Base-by-base conservation (phyloP, 2,797 vertebrate genomes). In the Molossus alvarezi region DNA sequence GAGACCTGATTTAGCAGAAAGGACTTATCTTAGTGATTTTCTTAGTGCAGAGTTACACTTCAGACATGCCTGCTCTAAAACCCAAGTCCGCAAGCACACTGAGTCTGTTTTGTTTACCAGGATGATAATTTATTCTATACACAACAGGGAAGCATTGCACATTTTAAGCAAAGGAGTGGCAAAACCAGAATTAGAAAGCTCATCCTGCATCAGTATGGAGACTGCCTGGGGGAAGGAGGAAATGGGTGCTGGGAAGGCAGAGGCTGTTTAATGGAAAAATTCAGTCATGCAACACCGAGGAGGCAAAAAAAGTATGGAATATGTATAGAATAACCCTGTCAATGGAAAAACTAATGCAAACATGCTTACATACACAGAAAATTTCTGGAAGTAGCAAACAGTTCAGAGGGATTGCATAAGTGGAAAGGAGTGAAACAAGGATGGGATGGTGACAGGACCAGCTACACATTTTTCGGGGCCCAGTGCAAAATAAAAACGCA, bases 151-250 rank as follows among this genome's bases (percentile, higher is more conserved):
- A 93, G 11, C 18, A 41, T 9, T 88, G 37, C 71, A 21, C 18
- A 51, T 64, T 82, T 96, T 93, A 79, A 95, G 48, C 62, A 89
- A 17, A 27, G 23, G 17, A 89, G 15, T 67, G 8, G n/a, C n/a
- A 58, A 33, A 73, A 51, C 18, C 51, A 94, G 55, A 80, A 81
- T 76, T 76, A 69, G 72, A 57, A 94, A 76, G 72, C 41, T 14
- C 51, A 14, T 58, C 51, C 33, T 0, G 3, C 3, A 51, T 33
- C 13, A 17, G 6, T n/a, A 51, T 29, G 45, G 64, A 67, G 27
- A 58, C 18, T 77, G 29, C 62, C 41, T 64, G 51, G 3, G 4
- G 18, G 6, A 18, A 64, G 37, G 29, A 77, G 48, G 65, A 88
- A 64, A 65, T 21, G 25, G 21, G 33, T 81, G 13, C 77, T 45